Conservation (phyloP, 35 echinoderm and acorn worm species). For the Lytechinus variegatus region DNA sequence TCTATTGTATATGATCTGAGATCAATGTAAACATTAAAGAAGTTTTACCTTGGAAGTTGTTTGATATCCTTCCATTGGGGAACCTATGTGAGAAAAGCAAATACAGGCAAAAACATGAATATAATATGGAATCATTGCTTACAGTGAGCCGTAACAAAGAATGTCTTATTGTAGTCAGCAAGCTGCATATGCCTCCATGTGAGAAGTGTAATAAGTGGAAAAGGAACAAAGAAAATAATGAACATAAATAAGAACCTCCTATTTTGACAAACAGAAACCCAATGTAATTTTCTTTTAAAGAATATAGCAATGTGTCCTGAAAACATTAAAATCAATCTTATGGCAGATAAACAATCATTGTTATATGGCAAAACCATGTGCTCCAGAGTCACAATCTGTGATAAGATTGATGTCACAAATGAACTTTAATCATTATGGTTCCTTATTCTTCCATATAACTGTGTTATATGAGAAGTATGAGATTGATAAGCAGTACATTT, state of each 20-base stretch:
- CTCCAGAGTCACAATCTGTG: too few relatives aligned
- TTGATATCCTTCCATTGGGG: slow-evolving; percentile 97
- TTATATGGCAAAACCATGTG: too few relatives aligned
- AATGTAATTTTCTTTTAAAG: too few relatives aligned
- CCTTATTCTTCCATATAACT: background rate
- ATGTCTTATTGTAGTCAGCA: background rate
- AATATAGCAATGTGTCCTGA: too few relatives aligned
- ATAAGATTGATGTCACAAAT: background rate
- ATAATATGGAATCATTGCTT: background rate
- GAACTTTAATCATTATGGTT: background rate
- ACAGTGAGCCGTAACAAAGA: background rate
- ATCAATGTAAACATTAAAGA: background rate
- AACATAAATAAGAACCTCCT: too few relatives aligned
- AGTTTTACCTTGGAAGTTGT: slow-evolving; percentile 72
- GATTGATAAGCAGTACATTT: too few relatives aligned
- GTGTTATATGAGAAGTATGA: background rate
- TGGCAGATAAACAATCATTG: too few relatives aligned
- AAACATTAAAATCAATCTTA: too few relatives aligned
- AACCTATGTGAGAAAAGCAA: slow-evolving; percentile 59
- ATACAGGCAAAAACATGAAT: background rate
- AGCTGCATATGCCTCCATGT: too few relatives aligned
- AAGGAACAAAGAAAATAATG: too few relatives aligned
- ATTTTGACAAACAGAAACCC: too few relatives aligned
- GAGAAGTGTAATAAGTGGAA: too few relatives aligned
- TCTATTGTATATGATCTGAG: background rate